phyloP scores from a whole-genome alignment of 2,113 vertebrate genomes.

The Tenrec ecaudatus region DNA sequence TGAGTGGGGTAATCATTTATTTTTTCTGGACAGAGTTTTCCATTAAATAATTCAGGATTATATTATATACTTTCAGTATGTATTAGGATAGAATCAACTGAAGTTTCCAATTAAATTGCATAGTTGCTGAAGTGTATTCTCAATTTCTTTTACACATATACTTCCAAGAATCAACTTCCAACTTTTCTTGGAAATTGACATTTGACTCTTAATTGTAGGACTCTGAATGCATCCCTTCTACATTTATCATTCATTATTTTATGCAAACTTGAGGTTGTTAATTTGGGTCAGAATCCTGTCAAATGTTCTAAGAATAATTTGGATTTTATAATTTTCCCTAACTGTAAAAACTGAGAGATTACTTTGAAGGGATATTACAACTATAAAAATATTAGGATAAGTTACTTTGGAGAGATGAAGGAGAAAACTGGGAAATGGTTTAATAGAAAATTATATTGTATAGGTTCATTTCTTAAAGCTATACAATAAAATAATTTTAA shows the following conservation, averaged over 20 bases:
- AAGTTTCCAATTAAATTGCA: neutral
- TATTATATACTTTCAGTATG: neutral
- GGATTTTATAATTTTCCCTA: neutral
- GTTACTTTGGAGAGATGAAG: neutral
- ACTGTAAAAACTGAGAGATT: neutral
- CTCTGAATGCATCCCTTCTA: neutral
- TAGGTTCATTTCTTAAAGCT: neutral
- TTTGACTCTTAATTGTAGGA: neutral
- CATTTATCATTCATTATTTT: neutral
- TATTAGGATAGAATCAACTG: neutral
- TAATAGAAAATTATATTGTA: neutral
- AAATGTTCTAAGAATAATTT: slow-evolving; percentile 33
- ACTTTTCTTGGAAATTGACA: neutral
- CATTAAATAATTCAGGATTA: neutral
- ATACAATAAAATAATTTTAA: neutral
- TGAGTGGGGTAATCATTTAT: neutral
- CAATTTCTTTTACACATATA: neutral
- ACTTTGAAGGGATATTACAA: neutral
- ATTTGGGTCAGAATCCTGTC: neutral
- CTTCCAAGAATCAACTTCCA: neutral
- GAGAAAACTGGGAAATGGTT: slow-evolving; percentile 23
- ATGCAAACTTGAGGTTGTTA: neutral
- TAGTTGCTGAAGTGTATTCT: neutral
- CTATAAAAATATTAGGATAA: neutral
- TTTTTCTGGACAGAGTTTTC: neutral